phyloP scores from a whole-genome alignment of 64 coral and sea anemone species.

The Montipora cactus region DNA sequence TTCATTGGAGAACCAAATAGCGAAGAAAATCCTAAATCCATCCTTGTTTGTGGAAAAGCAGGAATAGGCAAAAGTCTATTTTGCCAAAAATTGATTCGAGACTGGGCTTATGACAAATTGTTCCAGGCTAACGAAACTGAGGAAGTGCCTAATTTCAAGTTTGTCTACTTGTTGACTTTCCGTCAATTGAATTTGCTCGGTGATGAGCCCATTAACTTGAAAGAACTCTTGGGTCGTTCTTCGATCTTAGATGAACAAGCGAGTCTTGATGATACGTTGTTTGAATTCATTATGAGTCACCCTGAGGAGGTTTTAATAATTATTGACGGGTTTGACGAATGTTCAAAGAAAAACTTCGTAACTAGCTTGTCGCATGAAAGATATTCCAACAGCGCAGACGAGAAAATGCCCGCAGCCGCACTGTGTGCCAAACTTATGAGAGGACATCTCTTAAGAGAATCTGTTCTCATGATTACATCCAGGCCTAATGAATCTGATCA shows the following conservation, averaged over 20 bases:
- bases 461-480: background rate
- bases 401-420: constrained; percentile 11
- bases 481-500: constrained; percentile 20
- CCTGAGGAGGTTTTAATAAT: constrained; percentile 40
- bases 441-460: background rate
- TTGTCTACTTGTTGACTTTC: constrained; percentile 34
- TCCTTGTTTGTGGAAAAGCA: constrained; percentile 57
- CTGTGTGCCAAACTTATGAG: constrained; percentile 20
- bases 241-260: constrained; percentile 20
- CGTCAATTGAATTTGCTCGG: constrained; percentile 17
- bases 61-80: constrained; percentile 58
- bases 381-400: background rate
- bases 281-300: constrained; percentile 3
- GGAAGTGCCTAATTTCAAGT: constrained; percentile 31
- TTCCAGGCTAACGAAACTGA: background rate
- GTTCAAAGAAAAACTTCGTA: background rate
- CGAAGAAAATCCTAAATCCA: background rate
- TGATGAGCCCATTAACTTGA: background rate
- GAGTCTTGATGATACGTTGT: background rate
- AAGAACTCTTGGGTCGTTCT: constrained; percentile 1
- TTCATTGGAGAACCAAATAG: background rate
- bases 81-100: constrained; percentile 36
- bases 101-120: constrained; percentile 41
- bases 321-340: constrained; percentile 54
- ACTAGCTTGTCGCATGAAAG: background rate